Conservation (phyloP, 1,140 invertebrate genomes). For the silkworm (Bombyx mori) region DNA sequence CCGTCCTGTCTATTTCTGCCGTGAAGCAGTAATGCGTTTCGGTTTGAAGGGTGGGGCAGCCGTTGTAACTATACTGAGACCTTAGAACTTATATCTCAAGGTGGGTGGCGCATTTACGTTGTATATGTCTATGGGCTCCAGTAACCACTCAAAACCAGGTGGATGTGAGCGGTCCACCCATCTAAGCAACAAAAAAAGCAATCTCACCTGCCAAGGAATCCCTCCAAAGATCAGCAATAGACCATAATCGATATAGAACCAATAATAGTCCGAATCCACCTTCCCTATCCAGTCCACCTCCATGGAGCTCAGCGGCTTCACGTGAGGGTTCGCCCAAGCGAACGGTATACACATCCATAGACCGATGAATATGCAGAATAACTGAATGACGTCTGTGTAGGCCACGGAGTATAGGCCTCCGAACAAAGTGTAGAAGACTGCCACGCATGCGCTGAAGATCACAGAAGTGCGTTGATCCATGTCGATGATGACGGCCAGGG, state of each 20-base stretch:
- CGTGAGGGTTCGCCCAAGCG: constrained; percentile 89
- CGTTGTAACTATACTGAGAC: too few relatives aligned
- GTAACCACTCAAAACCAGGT: too few relatives aligned
- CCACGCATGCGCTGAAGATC: constrained; percentile 95
- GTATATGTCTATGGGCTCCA: too few relatives aligned
- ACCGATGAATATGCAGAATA: constrained; percentile 98
- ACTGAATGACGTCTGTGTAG: constrained; percentile 98
- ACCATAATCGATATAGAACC: constrained; percentile 92
- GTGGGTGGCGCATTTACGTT: too few relatives aligned
- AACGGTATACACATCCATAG: constrained; percentile 99
- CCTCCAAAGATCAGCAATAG: constrained; percentile 95
- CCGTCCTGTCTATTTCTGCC: too few relatives aligned
- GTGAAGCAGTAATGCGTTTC: too few relatives aligned
- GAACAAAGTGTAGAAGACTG: constrained; percentile 97
- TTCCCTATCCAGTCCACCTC: constrained; percentile 93
- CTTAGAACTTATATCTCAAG: too few relatives aligned
- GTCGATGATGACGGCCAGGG: constrained; percentile 95
- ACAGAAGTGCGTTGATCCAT: constrained; percentile 94
- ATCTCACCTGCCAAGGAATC: constrained; percentile 94
- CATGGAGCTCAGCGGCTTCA: constrained; percentile 82
- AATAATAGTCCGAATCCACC: constrained; percentile 80
- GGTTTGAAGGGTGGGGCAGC: too few relatives aligned
- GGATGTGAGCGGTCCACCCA: too few relatives aligned
- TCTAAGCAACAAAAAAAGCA: too few relatives aligned
- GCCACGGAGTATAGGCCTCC: constrained; percentile 98